phyloP scores from a whole-genome alignment of 2,888 invertebrate genomes.

The Tetramorium bicarinatum region DNA sequence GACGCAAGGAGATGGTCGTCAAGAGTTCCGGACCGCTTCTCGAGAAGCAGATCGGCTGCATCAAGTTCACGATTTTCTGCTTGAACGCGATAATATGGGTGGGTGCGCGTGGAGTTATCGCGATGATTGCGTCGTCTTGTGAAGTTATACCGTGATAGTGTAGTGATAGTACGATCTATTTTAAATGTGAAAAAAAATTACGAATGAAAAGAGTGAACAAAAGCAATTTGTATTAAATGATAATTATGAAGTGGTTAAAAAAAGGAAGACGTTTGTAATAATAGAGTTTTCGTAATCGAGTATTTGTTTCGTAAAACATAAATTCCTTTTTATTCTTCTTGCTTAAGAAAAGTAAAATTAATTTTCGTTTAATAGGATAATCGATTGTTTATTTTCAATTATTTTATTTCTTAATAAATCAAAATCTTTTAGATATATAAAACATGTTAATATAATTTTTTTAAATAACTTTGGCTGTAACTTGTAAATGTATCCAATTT shows the following conservation, averaged over 20 bases:
- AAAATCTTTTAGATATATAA: background rate
- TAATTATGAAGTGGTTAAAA: background rate
- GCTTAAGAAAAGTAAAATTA: background rate
- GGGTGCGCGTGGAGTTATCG: slow-evolving; percentile 84
- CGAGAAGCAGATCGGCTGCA: slow-evolving; percentile 92
- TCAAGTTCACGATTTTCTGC: slow-evolving; percentile 94
- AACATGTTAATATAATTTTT: background rate
- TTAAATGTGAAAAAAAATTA: background rate
- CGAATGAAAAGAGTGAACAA: background rate
- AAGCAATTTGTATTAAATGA: background rate
- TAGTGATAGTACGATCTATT: slow-evolving; percentile 4
- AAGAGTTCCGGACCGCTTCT: slow-evolving; percentile 87
- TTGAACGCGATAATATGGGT: slow-evolving; percentile 94
- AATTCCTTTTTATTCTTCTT: background rate
- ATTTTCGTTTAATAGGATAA: background rate
- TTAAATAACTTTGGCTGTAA: background rate
- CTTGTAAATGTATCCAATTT: background rate
- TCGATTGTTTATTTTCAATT: background rate
- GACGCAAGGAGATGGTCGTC: slow-evolving; percentile 74
- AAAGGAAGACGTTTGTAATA: background rate
- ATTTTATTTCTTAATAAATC: background rate
- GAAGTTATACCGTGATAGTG: slow-evolving; percentile 31
- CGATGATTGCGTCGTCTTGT: slow-evolving; percentile 33
- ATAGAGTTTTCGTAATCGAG: background rate
- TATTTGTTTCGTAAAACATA: background rate